Conservation (phyloP, 2,888 invertebrate genomes). For the Oconnorella tubifera region DNA sequence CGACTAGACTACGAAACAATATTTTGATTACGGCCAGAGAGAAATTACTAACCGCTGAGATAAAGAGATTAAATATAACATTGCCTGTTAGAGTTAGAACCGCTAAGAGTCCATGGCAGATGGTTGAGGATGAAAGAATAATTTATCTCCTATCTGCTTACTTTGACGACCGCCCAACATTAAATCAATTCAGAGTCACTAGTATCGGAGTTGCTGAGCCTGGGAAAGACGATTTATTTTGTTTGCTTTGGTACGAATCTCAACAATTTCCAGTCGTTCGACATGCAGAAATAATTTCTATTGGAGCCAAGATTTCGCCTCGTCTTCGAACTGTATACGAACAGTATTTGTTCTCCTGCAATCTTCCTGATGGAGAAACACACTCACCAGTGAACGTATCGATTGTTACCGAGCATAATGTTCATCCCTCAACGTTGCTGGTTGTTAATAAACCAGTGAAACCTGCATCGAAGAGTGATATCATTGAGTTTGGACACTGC, state of each 20-base stretch:
- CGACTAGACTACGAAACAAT: no score
- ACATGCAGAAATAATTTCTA: background rate
- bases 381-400: conserved; percentile 19
- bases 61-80: no score
- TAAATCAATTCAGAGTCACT: conserved; percentile 10
- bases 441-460: conserved; percentile 16
- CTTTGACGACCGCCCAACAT: conserved; percentile 19
- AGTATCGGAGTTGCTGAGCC: conserved; percentile 20
- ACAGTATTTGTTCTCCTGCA: conserved; percentile 25
- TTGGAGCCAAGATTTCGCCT: conserved; percentile 19
- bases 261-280: conserved; percentile 10
- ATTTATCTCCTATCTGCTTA: conserved; percentile 22
- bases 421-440: conserved; percentile 15
- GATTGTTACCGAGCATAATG: conserved; percentile 9
- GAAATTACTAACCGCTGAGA: no score
- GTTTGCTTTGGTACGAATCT: conserved; percentile 27
- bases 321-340: conserved; percentile 1
- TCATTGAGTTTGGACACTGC: conserved; percentile 30
- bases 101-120: conserved; percentile 20
- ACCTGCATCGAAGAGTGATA: background rate
- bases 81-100: no score
- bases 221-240: background rate
- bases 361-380: background rate
- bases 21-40: no score
- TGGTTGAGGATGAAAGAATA: background rate